Conservation (phyloP, 2,797 vertebrate genomes). For the Pseudotriccus pelzelni region DNA sequence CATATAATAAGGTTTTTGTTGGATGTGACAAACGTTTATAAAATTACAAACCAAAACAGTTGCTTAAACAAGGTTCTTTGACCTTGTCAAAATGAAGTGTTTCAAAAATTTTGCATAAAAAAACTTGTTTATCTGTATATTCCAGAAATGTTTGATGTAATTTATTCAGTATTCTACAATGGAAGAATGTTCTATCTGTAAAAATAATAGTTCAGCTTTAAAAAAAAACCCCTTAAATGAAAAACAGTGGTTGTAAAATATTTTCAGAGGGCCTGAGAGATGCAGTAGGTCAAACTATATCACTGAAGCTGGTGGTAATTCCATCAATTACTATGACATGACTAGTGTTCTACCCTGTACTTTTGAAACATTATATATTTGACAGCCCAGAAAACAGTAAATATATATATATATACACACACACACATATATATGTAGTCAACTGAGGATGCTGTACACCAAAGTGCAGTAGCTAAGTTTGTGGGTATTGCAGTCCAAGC, state of each 20-base stretch:
- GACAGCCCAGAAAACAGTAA: not conserved
- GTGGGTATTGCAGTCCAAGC: not conserved
- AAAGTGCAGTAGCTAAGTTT: not conserved
- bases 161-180: not conserved
- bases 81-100: not conserved
- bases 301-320: not conserved
- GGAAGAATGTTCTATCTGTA: not conserved
- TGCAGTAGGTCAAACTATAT: not conserved
- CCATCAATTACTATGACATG: not conserved
- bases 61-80: not conserved
- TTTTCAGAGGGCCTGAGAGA: not conserved
- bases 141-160: not conserved
- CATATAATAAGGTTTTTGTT: not conserved
- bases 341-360: not conserved
- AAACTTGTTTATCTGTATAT: not conserved
- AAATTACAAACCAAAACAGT: not conserved
- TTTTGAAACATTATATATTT: not conserved
- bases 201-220: not conserved
- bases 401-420: not conserved
- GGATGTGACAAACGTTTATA: not conserved
- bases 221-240: not conserved
- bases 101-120: not conserved
- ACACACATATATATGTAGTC: not conserved
- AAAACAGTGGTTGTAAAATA: not conserved
- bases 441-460: not conserved